These are phyloP conservation scores for Netelia inedita DNA, from an alignment of 2,888 invertebrate genomes.

Conservation along the genomic window DNA sequence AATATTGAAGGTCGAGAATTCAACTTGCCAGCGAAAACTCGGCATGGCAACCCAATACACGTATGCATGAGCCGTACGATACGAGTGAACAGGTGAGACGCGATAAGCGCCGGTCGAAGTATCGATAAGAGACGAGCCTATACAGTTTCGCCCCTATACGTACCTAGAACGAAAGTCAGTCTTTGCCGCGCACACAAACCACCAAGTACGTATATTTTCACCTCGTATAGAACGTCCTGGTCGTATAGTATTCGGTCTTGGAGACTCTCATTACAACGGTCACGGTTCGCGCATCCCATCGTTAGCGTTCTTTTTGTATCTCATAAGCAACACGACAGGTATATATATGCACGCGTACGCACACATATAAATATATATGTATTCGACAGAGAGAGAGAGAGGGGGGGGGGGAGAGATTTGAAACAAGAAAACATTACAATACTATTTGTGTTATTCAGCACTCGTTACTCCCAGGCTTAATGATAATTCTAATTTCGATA, in stretches of 20 bases:
- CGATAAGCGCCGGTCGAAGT: conserved; percentile 43
- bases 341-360: background rate
- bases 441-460: background rate
- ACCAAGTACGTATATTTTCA: conserved; percentile 27
- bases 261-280: conserved; percentile 37
- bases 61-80: background rate
- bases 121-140: conserved; percentile 52
- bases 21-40: background rate
- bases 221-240: background rate
- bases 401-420: background rate
- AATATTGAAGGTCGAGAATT: background rate
- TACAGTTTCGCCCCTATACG: background rate
- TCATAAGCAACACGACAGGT: conserved; percentile 26
- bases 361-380: background rate
- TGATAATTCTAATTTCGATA: background rate
- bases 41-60: conserved; percentile 30
- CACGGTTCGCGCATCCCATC: conserved; percentile 21
- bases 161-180: conserved; percentile 12
- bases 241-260: conserved; percentile 13
- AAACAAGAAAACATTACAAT: conserved; percentile 12
- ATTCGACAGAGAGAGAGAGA: background rate
- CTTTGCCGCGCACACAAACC: conserved; percentile 1
- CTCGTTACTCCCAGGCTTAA: background rate
- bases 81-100: conserved; percentile 51
- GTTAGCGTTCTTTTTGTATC: conserved; percentile 15